These are phyloP conservation scores for Perccottus glenii DNA, from an alignment of 2,113 vertebrate genomes.

Conservation along the genomic window DNA sequence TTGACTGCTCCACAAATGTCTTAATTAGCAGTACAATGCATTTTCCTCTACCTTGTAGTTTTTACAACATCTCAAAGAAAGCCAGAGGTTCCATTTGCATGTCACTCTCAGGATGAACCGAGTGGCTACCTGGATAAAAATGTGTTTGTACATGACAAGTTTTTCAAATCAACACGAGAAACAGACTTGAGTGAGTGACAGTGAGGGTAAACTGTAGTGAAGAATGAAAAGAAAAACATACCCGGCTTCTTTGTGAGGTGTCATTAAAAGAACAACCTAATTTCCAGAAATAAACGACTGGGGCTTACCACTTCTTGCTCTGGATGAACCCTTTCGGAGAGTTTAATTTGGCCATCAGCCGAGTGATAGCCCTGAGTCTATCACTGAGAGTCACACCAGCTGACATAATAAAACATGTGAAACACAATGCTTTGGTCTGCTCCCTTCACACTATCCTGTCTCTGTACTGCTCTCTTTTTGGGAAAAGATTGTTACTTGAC, in stretches of 20 bases:
- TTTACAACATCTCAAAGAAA: background rate
- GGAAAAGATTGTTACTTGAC: no score
- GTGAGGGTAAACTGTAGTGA: constrained; percentile 36
- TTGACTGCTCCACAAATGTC: no score
- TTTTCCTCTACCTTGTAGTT: background rate
- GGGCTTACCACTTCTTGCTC: background rate
- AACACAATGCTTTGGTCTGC: background rate
- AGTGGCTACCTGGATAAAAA: background rate
- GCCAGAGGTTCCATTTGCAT: background rate
- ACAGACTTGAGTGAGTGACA: constrained; percentile 28
- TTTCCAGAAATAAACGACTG: constrained; percentile 24
- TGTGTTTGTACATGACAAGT: constrained; percentile 7
- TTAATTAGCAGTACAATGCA: no score
- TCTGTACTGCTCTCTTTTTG: background rate
- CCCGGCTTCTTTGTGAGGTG: no score
- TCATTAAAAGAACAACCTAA: constrained; percentile 36
- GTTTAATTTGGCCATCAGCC: constrained; percentile 23
- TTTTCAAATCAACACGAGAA: constrained; percentile 22
- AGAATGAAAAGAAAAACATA: constrained; percentile 1
- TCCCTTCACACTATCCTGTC: background rate
- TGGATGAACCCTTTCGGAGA: background rate
- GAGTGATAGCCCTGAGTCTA: constrained; percentile 8
- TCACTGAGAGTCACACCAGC: constrained; percentile 12
- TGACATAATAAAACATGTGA: background rate
- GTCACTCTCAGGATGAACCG: background rate